Evolutionary conservation across 1,140 invertebrate genomes (phyloP).

Genomic region (Drosophila sproati): DNA sequence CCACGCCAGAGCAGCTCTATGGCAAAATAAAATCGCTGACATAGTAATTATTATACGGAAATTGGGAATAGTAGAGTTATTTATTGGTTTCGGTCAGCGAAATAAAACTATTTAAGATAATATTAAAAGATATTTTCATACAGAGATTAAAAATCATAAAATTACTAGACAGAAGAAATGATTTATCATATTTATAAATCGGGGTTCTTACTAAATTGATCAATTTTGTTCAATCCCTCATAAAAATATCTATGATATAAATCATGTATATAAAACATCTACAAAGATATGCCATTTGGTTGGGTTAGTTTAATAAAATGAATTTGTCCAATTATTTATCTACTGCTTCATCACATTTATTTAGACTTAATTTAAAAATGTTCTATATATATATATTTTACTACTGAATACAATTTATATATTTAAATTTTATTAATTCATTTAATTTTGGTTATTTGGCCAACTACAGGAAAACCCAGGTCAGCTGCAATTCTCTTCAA

Average conservation of each 20-base stretch:
- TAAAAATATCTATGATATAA: no score
- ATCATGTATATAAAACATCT: no score
- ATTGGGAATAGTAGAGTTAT: neutral
- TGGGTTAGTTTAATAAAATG: no score
- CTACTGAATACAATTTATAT: no score
- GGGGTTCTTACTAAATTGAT: no score
- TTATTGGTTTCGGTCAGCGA: slow-evolving; percentile 23
- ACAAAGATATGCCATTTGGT: no score
- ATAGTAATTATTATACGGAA: slow-evolving; percentile 24
- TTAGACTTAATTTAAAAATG: no score
- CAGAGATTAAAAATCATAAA: neutral
- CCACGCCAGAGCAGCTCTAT: slow-evolving; percentile 78
- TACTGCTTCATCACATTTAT: no score
- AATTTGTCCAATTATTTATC: no score
- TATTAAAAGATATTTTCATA: neutral
- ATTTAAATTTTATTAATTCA: neutral
- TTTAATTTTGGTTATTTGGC: neutral
- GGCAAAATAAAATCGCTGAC: slow-evolving; percentile 54
- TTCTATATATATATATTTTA: no score
- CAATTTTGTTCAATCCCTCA: no score
- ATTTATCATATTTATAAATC: neutral
- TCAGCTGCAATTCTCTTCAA: slow-evolving; percentile 15
- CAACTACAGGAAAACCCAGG: neutral
- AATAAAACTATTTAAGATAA: neutral
- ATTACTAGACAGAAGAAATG: neutral